Percentiles rank a stretch among this genome's conserved stretches.
These are phyloP conservation scores for Nipponacmea schrenckii DNA, from an alignment of 2,888 invertebrate species.

Conservation along the genomic window DNA sequence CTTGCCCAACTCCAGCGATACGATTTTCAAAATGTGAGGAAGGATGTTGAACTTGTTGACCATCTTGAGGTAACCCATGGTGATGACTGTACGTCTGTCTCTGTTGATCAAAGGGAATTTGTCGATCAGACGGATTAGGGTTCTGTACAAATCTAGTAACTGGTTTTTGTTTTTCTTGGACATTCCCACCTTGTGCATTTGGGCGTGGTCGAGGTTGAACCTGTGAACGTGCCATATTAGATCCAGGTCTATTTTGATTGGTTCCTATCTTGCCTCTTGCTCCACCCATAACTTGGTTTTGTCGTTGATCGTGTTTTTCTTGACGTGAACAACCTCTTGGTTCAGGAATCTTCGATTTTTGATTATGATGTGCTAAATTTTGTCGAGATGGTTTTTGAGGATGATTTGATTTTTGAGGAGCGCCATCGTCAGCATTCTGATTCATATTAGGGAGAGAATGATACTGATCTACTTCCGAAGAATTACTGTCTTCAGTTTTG, in stretches of 20 bases:
- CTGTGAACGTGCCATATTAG: neutral
- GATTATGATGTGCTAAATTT: neutral
- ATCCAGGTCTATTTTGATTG: no score
- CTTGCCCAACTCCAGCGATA: neutral
- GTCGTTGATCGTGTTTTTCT: neutral
- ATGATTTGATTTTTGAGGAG: neutral
- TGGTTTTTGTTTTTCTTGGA: neutral
- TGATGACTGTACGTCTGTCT: neutral
- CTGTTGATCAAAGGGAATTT: neutral
- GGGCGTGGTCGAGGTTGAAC: neutral
- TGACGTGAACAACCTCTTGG: neutral
- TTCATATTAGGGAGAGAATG: neutral
- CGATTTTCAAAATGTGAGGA: neutral
- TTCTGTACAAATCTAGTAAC: neutral
- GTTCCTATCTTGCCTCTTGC: neutral
- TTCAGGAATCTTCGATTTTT: neutral
- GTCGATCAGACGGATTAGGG: no score
- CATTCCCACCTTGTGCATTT: neutral
- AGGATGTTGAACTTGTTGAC: neutral
- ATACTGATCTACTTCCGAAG: neutral
- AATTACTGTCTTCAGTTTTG: neutral
- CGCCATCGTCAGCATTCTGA: neutral
- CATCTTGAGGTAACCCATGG: neutral
- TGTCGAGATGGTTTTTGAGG: neutral
- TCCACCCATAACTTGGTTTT: neutral